Base-by-base conservation (phyloP, 2,888 invertebrate species). In the Neoitamus cyanurus region DNA sequence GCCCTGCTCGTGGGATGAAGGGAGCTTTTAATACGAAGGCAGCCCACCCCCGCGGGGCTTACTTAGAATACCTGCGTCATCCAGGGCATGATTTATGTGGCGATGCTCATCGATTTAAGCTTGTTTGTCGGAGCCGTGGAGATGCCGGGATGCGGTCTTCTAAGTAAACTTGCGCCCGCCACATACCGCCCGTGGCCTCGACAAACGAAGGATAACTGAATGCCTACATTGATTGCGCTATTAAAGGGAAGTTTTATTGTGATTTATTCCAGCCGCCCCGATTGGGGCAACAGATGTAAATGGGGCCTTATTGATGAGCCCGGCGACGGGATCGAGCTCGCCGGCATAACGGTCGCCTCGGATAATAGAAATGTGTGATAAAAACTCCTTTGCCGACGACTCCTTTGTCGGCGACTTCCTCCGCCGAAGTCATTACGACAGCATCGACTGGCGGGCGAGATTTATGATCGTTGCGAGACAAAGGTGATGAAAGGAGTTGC, bases 221-320 rank as follows among this genome's bases (percentile, higher is more conserved):
- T 80, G 80, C 58, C 34, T 80, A 25, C 80, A 58, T 58, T 80
- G 80, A 80, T 80, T 80, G 80, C 80, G 80, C 80, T 80, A 80
- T 80, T 80, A 80, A 80, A 80, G 30, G 80, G 68, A 80, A 58
- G 36, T 80, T 80, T 58, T 80, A 58, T 80, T 80, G 80, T 48
- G 80, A 80, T 80, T 80, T 80, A 80, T 80, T 80, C 80, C 34
- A 48, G 11, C 34, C 80, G 80, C 48, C 34, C 15, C 80, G 58
- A 80, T 58, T 58, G 68, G 80, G 80, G 80, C 80, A 80, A 80
- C 80, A 80, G 80, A 80, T 80, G 80, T 80, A 80, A 80, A 58
- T 80, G 48, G 80, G 15, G 80, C 68, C 36, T 80, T 80, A 80
- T 80, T 80, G 80, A 80, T 80, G 80, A 80, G 58, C 34, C 25